Conservation (phyloP, 1,140 invertebrate genomes). For the Ridgeia piscesae region DNA sequence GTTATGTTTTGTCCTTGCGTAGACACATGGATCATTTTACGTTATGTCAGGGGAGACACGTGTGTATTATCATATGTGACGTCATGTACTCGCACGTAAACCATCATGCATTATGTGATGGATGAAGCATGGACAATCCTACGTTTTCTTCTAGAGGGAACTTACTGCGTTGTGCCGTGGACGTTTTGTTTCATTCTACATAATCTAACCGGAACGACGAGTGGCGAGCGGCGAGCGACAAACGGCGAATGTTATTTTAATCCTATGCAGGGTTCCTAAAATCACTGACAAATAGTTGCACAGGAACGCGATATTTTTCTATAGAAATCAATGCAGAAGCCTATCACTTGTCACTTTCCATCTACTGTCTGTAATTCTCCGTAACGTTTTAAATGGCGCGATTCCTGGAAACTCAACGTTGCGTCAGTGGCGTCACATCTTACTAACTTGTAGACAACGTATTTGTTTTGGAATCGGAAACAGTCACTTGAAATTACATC, state of each 20-base stretch:
- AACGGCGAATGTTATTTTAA: neutral
- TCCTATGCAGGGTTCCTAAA: neutral
- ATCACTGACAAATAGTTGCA: neutral
- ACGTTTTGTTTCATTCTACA: neutral
- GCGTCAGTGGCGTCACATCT: neutral
- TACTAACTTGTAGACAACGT: neutral
- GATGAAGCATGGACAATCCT: neutral
- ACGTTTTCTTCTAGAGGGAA: neutral
- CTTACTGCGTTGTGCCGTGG: neutral
- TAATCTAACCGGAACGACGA: neutral
- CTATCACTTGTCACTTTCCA: neutral
- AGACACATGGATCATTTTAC: neutral
- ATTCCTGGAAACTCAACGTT: neutral
- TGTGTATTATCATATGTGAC: neutral
- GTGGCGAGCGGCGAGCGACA: too few relatives aligned
- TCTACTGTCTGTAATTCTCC: neutral
- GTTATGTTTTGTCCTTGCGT: neutral
- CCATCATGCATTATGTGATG: neutral
- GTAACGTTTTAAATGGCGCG: too few relatives aligned
- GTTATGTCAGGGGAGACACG: neutral
- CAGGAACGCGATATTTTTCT: neutral
- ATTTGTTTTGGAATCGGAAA: neutral
- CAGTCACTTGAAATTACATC: neutral
- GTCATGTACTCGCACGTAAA: neutral
- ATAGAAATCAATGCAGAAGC: neutral